Base-by-base conservation (phyloP, 1,140 invertebrate genomes). In the Camponotus pennsylvanicus region DNA sequence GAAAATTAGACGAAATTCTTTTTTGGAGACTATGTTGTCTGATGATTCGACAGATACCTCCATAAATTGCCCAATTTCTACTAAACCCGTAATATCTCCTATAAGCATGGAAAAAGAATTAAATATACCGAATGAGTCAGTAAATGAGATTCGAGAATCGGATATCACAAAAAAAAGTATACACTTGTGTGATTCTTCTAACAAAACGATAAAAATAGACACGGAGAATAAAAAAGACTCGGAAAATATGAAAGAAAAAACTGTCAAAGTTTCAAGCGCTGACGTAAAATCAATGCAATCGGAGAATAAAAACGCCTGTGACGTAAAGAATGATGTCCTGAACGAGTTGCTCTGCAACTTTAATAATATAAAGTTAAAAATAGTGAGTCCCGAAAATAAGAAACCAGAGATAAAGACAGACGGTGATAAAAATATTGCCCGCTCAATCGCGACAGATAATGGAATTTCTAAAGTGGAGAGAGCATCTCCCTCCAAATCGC, bases 291-390 rank as follows among this genome's bases (percentile, higher is more conserved):
- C 55, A n/a, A 49, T 8, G 11, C 49, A 42, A 86, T 34, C 49
- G 11, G 59, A 75, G 8, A 89, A 83, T 40, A 94, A 90, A 79
- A 90, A 77, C 57, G 80, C 73, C 2, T 75, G 87, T 4, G 92
- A 94, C 15, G 90, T 76, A 0, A 95, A 95, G 66, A 92, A 88
- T 79, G 91, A 94, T 27, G 87, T 95, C 57, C 61, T 95, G 32
- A 94, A 93, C 63, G 94, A 95, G 70, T 83, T 95, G 49, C 79
- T 95, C 27, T 91, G 76, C 40, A 95, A 94, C 85, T 95, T 95
- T 52, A 85, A 69, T 69, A 88, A 92, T 8, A 94, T 95, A 52
- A 94, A 92, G 89, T 89, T 95, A 45, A 95, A 91, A 78, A 64
- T 73, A 37, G 86, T 87, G 21, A 86, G 55, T 9, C 5, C 64